These are phyloP conservation scores for Oryzias dopingdopingensis DNA, from an alignment of 2,797 vertebrate genomes.

Conservation along the genomic window DNA sequence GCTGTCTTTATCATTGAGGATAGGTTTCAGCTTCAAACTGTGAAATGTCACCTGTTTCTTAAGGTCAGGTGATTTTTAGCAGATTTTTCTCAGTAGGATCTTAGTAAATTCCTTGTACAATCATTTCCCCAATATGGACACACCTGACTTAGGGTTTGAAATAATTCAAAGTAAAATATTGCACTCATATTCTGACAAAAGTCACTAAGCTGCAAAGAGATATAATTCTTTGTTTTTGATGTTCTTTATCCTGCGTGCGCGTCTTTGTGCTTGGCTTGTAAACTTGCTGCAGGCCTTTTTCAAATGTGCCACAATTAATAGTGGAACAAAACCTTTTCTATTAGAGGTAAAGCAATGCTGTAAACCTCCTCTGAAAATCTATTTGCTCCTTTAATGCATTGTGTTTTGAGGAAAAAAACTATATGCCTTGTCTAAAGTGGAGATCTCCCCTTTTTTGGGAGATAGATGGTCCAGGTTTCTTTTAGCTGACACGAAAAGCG, in stretches of 20 bases:
- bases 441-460: constrained; percentile 10
- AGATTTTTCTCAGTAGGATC: constrained; percentile 58
- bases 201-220: neutral
- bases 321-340: constrained; percentile 27
- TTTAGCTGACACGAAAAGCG: constrained; percentile 16
- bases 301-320: constrained; percentile 8
- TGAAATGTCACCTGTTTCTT: constrained; percentile 66
- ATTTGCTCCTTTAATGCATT: constrained; percentile 27
- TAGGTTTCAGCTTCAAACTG: constrained; percentile 55
- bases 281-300: constrained; percentile 23
- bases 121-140: constrained; percentile 28
- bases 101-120: constrained; percentile 43
- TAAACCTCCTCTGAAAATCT: constrained; percentile 8
- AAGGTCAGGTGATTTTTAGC: constrained; percentile 63
- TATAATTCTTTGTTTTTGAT: too few relatives aligned
- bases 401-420: neutral
- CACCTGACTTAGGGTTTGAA: constrained; percentile 13
- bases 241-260: too few relatives aligned
- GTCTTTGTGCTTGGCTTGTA: constrained; percentile 1
- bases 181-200: neutral
- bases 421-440: constrained; percentile 1
- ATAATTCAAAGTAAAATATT: constrained; percentile 5
- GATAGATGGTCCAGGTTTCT: constrained; percentile 9
- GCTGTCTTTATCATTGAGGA: constrained; percentile 55
- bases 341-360: constrained; percentile 6